phyloP scores from a whole-genome alignment of 1,140 invertebrate genomes.

The Orius insidiosus region DNA sequence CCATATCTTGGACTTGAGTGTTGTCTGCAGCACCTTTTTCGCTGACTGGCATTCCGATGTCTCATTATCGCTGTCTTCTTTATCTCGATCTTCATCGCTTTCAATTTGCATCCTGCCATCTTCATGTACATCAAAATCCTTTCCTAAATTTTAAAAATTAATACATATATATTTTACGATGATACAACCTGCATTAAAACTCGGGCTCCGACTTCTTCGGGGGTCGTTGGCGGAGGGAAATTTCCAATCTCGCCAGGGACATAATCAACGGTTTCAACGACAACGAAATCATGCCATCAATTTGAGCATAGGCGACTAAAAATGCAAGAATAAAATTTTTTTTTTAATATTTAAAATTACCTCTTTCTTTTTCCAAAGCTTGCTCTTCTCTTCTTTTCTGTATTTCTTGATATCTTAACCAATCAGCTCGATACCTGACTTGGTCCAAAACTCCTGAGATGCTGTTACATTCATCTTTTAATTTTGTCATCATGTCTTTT shows the following conservation, averaged over 20 bases:
- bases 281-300: conserved; percentile 99
- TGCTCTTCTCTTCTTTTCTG: conserved; percentile 86
- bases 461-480: conserved; percentile 62
- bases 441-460: conserved; percentile 68
- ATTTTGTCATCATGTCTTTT: conserved; percentile 67
- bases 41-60: conserved; percentile 8
- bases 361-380: conserved; percentile 80
- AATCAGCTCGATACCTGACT: conserved; percentile 88
- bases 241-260: conserved; percentile 89
- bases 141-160: too few species aligned
- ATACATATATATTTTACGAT: too few species aligned
- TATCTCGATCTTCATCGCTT: conserved; percentile 16
- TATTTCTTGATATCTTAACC: conserved; percentile 85
- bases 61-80: conserved; percentile 16
- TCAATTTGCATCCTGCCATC: conserved; percentile 44
- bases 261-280: conserved; percentile 98
- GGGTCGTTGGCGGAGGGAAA: conserved; percentile 91
- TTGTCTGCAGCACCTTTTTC: conserved; percentile 32
- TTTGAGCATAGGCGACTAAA: conserved; percentile 83
- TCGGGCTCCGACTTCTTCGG: conserved; percentile 87
- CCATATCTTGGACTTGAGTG: conserved; percentile 67
- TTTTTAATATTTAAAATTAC: too few species aligned
- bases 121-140: conserved; percentile 34
- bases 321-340: too few species aligned
- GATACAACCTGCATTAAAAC: conserved; percentile 87